Base-by-base conservation (phyloP, 2,888 invertebrate genomes). In the Eilema griseolum region DNA sequence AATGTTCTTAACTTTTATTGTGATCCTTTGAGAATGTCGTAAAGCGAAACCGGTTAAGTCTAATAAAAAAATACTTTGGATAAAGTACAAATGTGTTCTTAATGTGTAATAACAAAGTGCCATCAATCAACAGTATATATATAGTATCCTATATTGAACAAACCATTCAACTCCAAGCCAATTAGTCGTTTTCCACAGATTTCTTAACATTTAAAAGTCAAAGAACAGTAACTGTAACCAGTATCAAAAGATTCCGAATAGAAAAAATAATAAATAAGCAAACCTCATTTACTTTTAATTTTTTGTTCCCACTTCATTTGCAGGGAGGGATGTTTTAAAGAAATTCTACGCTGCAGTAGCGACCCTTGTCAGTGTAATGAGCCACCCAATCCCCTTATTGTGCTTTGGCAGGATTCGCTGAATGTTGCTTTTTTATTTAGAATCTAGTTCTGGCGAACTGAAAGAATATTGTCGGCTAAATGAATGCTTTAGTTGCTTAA, bases 291-390 rank as follows among this genome's bases (percentile, higher is more conserved):
- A 23, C 65, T 62, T 67, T 73, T 12, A 59, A 26, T 79, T 79
- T 81, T 81, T 78, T 76, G 72, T 79, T 78, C 61, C 1, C 73
- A 72, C 81, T 81, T 82, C 80, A 79, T 82, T 79, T 71, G 63
- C 68, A 76, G 71, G 28, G 60, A 57, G 66, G 56, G 64, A 37
- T 60, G 64, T 78, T 81, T 79, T 74, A 73, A 78, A 79, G 68
- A 76, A 80, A 73, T 78, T 72, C 69, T 74, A 72, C 70, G 70
- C 24, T 73, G 66, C 72, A 46, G 72, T 77, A 69, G 72, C 70
- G 78, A 87, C 82, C 85, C 87, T 84, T 83, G 86, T 86, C 84
- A 82, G 73, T 76, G 70, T 81, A 80, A 81, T 74, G 78, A 77
- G 75, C 73, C 70, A 72, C 75, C 70, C 57, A 79, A 77, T 82